Conservation (phyloP, 2,113 vertebrate species). For the Cavia porcellus region DNA sequence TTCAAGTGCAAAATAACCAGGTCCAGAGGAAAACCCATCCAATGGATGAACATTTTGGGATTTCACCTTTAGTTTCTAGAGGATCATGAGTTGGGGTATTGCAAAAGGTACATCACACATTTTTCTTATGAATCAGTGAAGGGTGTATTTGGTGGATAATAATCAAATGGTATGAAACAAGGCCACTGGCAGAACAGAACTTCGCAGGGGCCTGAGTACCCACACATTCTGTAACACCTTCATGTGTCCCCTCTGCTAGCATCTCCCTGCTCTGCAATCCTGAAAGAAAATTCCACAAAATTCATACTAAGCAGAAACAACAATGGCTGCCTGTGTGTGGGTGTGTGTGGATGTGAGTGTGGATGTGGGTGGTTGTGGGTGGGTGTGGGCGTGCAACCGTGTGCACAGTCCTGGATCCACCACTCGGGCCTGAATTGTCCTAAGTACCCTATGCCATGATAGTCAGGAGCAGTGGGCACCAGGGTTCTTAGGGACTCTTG, state of each 20-base stretch:
- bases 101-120: not conserved
- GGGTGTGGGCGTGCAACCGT: too few species aligned
- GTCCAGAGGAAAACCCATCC: not conserved
- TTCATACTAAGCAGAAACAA: not conserved
- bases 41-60: not conserved
- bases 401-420: not conserved
- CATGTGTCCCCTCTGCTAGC: not conserved
- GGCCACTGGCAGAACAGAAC: not conserved
- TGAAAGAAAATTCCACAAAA: not conserved
- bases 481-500: not conserved
- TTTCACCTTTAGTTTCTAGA: not conserved
- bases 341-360: too few species aligned
- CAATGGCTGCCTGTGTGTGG: not conserved
- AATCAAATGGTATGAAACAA: not conserved
- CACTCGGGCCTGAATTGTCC: not conserved
- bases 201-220: not conserved
- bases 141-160: not conserved
- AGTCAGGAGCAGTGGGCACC: not conserved
- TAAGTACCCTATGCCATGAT: fast-evolving
- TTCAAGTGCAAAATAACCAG: not conserved
- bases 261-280: not conserved
- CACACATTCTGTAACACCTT: not conserved
- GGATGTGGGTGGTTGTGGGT: too few species aligned
- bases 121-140: not conserved
- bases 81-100: not conserved